Evolutionary conservation across 2,797 vertebrate species (phyloP).

Genomic region (Aphelocoma californica): DNA sequence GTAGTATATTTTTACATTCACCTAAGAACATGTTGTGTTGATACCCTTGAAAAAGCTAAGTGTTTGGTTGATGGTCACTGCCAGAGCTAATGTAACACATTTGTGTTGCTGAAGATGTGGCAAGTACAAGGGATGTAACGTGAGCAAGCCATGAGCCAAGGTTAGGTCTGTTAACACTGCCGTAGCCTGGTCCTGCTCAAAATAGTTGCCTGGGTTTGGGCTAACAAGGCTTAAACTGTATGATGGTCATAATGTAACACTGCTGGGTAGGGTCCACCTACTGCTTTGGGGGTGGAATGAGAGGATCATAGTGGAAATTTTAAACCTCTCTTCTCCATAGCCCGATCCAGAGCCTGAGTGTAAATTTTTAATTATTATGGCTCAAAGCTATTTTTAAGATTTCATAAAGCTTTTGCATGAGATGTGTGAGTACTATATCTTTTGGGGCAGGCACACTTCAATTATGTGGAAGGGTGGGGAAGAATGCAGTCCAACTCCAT

Average conservation of each 20-base stretch:
- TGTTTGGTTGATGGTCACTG: neutral
- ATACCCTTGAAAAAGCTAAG: neutral
- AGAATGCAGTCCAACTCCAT: neutral
- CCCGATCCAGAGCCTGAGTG: neutral
- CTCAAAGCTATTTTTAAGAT: neutral
- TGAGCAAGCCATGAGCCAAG: neutral
- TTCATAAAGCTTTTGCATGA: neutral
- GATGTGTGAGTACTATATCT: neutral
- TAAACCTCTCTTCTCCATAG: neutral
- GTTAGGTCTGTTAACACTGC: neutral
- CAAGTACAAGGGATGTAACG: neutral
- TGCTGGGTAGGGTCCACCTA: rapidly evolving
- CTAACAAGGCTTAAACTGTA: neutral
- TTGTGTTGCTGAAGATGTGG: neutral
- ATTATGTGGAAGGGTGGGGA: neutral
- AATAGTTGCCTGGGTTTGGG: neutral
- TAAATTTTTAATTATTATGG: neutral
- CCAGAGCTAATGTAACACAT: neutral
- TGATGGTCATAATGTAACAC: neutral
- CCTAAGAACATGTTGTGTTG: neutral
- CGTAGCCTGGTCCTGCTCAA: neutral
- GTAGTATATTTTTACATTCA: neutral
- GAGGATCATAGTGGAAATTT: neutral
- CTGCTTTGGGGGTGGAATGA: neutral
- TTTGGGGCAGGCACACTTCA: neutral